Evolutionary conservation across 2,888 invertebrate species (phyloP).

Genomic region (Mechanitis mazaeus): DNA sequence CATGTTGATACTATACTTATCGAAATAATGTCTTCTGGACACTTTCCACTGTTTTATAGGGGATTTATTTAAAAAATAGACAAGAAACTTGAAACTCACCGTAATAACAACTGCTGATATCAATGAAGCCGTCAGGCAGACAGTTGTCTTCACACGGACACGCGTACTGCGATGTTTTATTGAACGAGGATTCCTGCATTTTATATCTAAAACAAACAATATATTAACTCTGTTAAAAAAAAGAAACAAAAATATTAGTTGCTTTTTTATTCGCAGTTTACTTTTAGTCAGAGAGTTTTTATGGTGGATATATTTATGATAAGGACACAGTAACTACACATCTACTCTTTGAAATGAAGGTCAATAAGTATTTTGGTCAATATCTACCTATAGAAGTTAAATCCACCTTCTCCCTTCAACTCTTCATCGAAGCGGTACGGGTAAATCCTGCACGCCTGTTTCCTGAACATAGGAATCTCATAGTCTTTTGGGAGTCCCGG

Average conservation of each 20-base stretch:
- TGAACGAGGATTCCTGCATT: constrained; percentile 52
- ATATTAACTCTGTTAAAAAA: neutral
- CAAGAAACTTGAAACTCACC: constrained; percentile 61
- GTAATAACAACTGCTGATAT: constrained; percentile 84
- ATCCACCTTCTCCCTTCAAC: constrained; percentile 56
- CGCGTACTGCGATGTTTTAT: constrained; percentile 62
- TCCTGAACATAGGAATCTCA: constrained; percentile 81
- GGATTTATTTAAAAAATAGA: neutral
- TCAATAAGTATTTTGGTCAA: neutral
- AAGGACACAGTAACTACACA: too few relatives aligned
- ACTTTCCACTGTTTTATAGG: too few relatives aligned
- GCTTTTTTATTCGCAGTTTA: too few relatives aligned
- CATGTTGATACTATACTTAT: too few relatives aligned
- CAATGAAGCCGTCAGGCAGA: constrained; percentile 80
- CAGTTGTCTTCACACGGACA: constrained; percentile 79
- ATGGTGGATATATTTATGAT: too few relatives aligned
- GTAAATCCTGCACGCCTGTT: constrained; percentile 86
- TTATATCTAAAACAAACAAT: constrained; percentile 39
- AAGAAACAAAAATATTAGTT: too few relatives aligned
- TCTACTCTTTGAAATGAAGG: too few relatives aligned
- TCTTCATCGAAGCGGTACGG: constrained; percentile 55
- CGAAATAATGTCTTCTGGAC: too few relatives aligned
- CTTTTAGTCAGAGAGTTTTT: too few relatives aligned
- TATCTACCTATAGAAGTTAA: constrained; percentile 78
- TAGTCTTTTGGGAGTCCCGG: constrained; percentile 71